phyloP scores from a whole-genome alignment of 2,113 vertebrate species.

The Bubo blakistoni region DNA sequence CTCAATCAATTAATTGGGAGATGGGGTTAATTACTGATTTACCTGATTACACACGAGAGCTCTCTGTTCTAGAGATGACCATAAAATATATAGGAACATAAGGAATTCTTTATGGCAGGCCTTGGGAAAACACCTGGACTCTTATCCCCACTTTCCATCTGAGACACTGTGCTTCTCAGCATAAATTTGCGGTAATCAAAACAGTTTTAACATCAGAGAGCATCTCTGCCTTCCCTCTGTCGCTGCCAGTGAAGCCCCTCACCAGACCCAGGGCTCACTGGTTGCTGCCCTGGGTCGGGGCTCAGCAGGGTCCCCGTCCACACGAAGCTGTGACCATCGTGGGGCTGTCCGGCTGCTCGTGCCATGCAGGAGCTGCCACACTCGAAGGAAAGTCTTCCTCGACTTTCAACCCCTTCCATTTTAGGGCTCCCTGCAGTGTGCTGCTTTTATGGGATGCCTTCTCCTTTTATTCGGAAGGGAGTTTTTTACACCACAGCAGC shows the following conservation, averaged over 20 bases:
- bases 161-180: not conserved
- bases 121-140: not conserved
- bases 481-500: not conserved
- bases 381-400: not conserved
- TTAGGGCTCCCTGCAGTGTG: not conserved
- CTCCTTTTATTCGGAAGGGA: not conserved
- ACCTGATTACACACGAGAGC: not conserved
- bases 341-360: not conserved
- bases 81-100: not conserved
- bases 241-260: not conserved
- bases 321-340: accelerated
- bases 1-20: not conserved
- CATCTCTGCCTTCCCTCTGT: not conserved
- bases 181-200: not conserved
- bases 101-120: not conserved
- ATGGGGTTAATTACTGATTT: not conserved
- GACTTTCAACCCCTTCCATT: not conserved
- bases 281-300: not conserved
- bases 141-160: not conserved
- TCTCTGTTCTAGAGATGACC: not conserved
- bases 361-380: not conserved
- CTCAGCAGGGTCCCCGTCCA: not conserved
- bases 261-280: not conserved
- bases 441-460: not conserved
- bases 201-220: not conserved